Percentiles rank a stretch among this genome's conserved stretches.
These are phyloP conservation scores for Syndactyla subalaris DNA, from an alignment of 2,797 vertebrate genomes.

Conservation along the genomic window DNA sequence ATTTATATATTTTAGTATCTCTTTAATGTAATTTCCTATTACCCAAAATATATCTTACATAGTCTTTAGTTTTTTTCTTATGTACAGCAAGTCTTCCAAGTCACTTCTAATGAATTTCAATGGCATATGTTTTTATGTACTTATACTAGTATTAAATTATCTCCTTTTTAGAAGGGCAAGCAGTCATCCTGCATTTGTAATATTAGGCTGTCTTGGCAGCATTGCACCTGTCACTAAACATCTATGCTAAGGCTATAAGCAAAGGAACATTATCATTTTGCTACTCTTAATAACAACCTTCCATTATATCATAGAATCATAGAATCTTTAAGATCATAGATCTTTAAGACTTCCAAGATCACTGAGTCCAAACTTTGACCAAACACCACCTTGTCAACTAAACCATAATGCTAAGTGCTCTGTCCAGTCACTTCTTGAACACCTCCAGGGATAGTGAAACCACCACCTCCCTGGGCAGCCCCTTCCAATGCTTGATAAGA, in stretches of 20 bases:
- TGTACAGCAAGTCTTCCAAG: neutral
- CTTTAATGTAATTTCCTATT: neutral
- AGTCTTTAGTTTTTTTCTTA: neutral
- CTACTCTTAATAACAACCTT: neutral
- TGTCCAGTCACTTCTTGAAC: neutral
- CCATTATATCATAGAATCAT: neutral
- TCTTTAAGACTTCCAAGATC: neutral
- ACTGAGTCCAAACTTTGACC: fast-evolving
- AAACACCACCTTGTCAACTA: neutral
- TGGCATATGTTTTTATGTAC: neutral
- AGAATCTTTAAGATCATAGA: neutral
- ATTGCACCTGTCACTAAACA: neutral
- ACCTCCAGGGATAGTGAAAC: neutral
- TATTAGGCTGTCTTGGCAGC: neutral
- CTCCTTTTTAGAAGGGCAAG: neutral
- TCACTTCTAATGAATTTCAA: neutral
- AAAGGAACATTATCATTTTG: neutral
- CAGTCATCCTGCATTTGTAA: neutral
- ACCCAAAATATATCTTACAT: neutral
- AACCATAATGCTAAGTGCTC: neutral
- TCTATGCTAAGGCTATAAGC: neutral
- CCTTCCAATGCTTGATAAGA: neutral
- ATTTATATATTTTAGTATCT: neutral
- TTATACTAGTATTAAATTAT: neutral
- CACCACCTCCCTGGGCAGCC: neutral